Conservation (phyloP, 92 coral and sea anemone species). For the Actinernus sp. region DNA sequence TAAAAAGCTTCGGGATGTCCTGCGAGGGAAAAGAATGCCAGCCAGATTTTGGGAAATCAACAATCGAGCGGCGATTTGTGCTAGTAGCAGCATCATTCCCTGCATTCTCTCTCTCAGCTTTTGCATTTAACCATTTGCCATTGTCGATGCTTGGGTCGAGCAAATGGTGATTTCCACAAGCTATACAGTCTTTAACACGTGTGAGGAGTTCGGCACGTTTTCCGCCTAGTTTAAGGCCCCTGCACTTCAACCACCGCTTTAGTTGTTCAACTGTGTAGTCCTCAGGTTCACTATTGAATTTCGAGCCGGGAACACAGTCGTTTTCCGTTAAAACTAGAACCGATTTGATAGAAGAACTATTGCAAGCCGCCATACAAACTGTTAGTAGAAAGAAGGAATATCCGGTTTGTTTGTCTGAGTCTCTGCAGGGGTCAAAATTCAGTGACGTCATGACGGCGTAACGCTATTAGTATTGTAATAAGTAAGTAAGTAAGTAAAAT, state of each 20-base stretch:
- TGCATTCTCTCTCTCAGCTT: constrained; percentile 10
- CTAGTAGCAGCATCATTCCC: not conserved
- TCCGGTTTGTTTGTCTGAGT: constrained; percentile 20
- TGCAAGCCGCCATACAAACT: constrained; percentile 6
- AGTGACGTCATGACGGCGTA: constrained; percentile 17
- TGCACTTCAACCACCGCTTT: constrained; percentile 32
- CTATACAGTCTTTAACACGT: constrained; percentile 16
- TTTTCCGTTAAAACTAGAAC: constrained; percentile 22
- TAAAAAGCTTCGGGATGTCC: constrained; percentile 20
- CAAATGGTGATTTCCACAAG: constrained; percentile 8
- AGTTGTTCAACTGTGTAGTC: constrained; percentile 37
- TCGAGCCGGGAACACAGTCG: constrained; percentile 36
- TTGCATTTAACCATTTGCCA: constrained; percentile 46
- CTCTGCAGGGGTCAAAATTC: not conserved
- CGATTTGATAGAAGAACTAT: not conserved
- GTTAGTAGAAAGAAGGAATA: too few relatives aligned
- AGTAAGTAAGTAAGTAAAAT: too few relatives aligned
- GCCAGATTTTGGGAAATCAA: constrained; percentile 21
- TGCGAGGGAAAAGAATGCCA: constrained; percentile 23
- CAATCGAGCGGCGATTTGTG: not conserved
- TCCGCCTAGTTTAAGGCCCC: constrained; percentile 1
- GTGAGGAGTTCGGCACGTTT: constrained; percentile 8
- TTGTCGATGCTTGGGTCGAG: constrained; percentile 24
- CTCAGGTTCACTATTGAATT: constrained; percentile 34
- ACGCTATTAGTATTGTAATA: too few relatives aligned